Conservation (phyloP, 2,888 invertebrate genomes). For the Hypolimnas misippus region DNA sequence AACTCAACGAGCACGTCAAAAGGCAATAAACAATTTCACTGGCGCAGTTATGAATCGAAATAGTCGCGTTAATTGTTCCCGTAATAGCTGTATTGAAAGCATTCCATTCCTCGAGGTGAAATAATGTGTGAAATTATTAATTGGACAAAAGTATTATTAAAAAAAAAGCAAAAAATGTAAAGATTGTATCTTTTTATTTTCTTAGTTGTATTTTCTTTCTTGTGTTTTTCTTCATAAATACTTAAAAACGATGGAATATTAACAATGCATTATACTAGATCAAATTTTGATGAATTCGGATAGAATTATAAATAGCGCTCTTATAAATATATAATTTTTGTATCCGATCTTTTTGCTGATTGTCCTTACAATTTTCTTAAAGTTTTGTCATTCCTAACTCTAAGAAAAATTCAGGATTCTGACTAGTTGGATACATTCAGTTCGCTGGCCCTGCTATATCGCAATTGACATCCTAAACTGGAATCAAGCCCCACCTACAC, state of each 20-base stretch:
- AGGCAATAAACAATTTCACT: slow-evolving; percentile 34
- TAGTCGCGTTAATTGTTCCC: slow-evolving; percentile 6
- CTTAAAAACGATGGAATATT: not conserved
- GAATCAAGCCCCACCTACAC: too few species aligned
- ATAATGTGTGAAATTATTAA: slow-evolving; percentile 10
- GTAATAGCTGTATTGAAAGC: not conserved
- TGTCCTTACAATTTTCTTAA: not conserved
- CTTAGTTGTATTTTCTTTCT: not conserved
- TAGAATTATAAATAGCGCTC: not conserved
- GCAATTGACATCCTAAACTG: too few species aligned
- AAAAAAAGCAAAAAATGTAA: not conserved
- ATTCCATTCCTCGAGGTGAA: slow-evolving; percentile 9
- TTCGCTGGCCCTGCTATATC: too few species aligned
- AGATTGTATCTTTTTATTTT: not conserved
- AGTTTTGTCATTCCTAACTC: not conserved
- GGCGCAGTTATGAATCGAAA: slow-evolving; percentile 11
- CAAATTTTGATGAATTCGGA: not conserved
- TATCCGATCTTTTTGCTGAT: not conserved
- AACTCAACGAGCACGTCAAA: slow-evolving; percentile 17
- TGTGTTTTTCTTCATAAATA: too few species aligned
- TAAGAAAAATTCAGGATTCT: too few species aligned
- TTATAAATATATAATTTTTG: not conserved
- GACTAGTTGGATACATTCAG: too few species aligned
- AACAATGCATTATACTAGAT: not conserved
- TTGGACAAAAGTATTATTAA: not conserved